Conservation (phyloP, 2,113 vertebrate genomes). For the Sinosuthora webbiana region DNA sequence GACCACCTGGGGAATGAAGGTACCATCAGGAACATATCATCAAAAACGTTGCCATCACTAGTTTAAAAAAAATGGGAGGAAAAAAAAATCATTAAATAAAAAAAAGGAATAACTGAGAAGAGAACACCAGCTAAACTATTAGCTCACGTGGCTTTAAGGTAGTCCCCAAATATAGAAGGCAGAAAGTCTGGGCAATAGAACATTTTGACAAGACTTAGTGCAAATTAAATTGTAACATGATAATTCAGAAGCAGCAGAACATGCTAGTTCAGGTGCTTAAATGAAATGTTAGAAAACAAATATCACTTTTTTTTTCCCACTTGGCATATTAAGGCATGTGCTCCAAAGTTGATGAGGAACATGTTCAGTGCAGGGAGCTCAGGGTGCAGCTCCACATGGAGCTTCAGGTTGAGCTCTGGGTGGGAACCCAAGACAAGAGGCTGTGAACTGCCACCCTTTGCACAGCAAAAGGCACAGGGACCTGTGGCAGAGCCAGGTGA, state of each 20-base stretch:
- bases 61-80: not conserved
- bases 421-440: accelerated
- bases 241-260: not conserved
- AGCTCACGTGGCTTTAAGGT: not conserved
- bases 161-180: not conserved
- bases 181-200: not conserved
- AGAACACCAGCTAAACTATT: not conserved
- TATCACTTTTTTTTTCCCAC: not conserved
- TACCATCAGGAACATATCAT: not conserved
- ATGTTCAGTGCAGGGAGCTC: accelerated
- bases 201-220: not conserved
- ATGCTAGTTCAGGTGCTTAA: not conserved
- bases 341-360: not conserved
- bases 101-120: not conserved
- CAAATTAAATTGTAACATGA: not conserved
- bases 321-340: not conserved
- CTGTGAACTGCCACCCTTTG: accelerated
- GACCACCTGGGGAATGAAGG: not conserved
- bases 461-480: not conserved
- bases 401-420: not conserved
- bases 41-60: not conserved
- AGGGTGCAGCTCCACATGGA: not conserved
- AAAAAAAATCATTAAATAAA: too few relatives aligned
- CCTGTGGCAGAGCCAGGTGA: not conserved
- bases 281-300: not conserved